Evolutionary conservation across 2,113 vertebrate species (phyloP), one percentile per base, ranked within the genome.

Genomic region (Ammospiza caudacuta): DNA sequence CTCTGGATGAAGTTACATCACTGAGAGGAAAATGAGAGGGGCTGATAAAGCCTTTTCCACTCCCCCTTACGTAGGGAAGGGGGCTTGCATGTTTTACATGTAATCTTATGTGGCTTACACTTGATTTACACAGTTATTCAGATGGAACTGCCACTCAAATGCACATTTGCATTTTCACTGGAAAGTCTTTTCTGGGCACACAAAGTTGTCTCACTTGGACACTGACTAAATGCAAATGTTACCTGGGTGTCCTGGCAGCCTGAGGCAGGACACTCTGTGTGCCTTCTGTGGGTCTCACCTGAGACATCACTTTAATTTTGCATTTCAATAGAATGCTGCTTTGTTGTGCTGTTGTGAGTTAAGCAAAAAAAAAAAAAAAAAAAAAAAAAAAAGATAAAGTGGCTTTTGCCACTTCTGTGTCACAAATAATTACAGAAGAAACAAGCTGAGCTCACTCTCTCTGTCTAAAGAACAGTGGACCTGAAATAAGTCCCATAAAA

Each of bases 121-220:
- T 25, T 55, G 15, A 22, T 55, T 68, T 21, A 25, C 75, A 28
- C 1, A 0, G 37, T 37, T 88, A 10, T 47, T 0, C 0, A 31
- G 47, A 35, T 41, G 37, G 31, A 64, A 35, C 37, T 73, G 62
- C 37, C 17, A 13, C 39, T 76, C 44, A 49, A 51, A 90, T 47
- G 74, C 59, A 63, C 6, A 1, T 59, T 68, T 81, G 28, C 7
- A 28, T 82, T 89, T 87, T 63, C 41, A 31, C 4, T 78, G 46
- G 19, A 49, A 75, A 84, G 62, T 28, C 31, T 87, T 55, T 64
- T 61, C 70, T 57, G 43, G 29, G 25, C 15, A 57, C 11, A 55
- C 15, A 10, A 28, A 81, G 12, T 27, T 19, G 37, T 78, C 54
- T 84, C 18, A 7, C 15, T n/a, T 37, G 46, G 15, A 17, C 16